These are phyloP conservation scores for Cacoxenus indagator DNA, from an alignment of 2,888 invertebrate species.

Conservation along the genomic window DNA sequence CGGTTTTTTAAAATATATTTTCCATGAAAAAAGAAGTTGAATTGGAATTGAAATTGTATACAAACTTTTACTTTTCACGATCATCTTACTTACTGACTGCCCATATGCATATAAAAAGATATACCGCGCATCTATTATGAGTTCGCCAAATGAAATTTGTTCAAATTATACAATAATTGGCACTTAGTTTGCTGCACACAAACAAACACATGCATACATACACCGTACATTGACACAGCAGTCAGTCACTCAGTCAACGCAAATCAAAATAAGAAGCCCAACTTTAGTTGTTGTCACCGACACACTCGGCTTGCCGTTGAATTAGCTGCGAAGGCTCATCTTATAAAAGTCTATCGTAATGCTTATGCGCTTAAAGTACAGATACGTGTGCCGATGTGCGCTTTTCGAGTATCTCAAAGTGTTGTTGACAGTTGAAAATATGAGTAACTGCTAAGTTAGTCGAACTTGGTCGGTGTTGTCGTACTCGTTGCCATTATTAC, in stretches of 20 bases:
- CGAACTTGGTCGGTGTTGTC: conserved; percentile 8
- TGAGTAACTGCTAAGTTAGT: conserved; percentile 39
- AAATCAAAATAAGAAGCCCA: neutral
- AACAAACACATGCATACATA: neutral
- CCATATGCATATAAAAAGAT: conserved; percentile 3
- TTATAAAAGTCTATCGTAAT: conserved; percentile 27
- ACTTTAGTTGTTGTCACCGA: conserved; percentile 26
- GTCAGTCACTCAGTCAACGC: conserved; percentile 51
- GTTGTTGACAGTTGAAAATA: conserved; percentile 27
- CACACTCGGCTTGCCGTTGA: conserved; percentile 32
- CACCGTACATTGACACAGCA: neutral
- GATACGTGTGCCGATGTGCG: neutral
- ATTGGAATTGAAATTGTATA: neutral
- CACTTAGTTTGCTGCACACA: neutral
- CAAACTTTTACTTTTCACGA: neutral
- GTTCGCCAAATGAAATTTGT: conserved; percentile 1
- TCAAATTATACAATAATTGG: conserved; percentile 6
- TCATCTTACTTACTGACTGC: neutral
- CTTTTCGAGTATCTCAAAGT: neutral
- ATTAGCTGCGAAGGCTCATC: conserved; percentile 55
- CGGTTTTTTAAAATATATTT: too few species aligned
- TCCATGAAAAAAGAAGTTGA: too few species aligned
- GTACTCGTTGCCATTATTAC: neutral
- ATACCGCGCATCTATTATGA: neutral
- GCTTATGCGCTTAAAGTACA: neutral